Evolutionary conservation across 2,113 vertebrate species (phyloP).

Genomic region (Alouatta palliata): DNA sequence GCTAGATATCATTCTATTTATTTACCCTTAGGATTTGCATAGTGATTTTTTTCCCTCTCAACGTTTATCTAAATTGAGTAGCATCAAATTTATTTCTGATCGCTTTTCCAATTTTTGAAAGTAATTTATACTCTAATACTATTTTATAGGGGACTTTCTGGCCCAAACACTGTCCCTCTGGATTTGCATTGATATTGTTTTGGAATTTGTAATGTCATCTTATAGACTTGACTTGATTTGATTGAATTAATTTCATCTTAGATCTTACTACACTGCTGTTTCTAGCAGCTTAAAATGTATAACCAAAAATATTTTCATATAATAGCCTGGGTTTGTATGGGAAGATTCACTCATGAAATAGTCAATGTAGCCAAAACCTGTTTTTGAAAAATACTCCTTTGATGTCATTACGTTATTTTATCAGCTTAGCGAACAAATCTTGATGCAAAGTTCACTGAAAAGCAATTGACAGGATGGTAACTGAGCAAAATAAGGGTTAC

Average conservation of each 20-base stretch:
- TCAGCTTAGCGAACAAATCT: neutral
- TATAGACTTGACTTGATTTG: slow-evolving; percentile 6
- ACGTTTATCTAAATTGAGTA: neutral
- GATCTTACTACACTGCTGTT: neutral
- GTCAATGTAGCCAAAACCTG: neutral
- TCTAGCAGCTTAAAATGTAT: neutral
- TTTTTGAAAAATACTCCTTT: slow-evolving; percentile 49
- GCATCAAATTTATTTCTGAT: slow-evolving; percentile 54
- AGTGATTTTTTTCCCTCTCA: neutral
- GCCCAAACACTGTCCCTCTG: neutral
- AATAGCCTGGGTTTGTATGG: neutral
- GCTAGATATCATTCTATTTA: neutral
- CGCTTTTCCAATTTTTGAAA: neutral
- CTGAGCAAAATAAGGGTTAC: neutral
- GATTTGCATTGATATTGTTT: slow-evolving; percentile 34
- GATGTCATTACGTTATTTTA: slow-evolving; percentile 2
- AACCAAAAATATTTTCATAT: slow-evolving; percentile 11
- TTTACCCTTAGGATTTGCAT: slow-evolving; percentile 37
- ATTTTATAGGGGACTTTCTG: neutral
- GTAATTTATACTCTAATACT: slow-evolving; percentile 29
- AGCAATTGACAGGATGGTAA: neutral
- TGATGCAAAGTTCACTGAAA: slow-evolving; percentile 36
- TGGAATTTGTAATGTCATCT: slow-evolving; percentile 24
- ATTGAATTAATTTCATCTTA: slow-evolving; percentile 24
- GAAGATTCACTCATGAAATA: neutral